Base-by-base conservation (phyloP, 1,140 invertebrate genomes). In the Acarapis woodi region DNA sequence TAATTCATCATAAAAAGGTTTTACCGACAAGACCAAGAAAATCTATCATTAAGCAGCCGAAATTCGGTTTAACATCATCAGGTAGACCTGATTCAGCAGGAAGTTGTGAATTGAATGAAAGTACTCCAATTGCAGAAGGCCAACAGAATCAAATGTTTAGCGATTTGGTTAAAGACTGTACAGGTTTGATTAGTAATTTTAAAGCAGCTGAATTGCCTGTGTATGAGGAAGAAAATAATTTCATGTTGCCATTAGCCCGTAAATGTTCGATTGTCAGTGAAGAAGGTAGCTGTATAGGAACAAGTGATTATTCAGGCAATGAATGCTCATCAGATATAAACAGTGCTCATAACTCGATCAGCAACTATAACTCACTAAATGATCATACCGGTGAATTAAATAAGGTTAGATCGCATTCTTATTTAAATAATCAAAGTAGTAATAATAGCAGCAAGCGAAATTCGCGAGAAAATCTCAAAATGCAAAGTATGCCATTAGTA, bases 211-310 rank as follows among this genome's bases (percentile, higher is more conserved):
- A 16, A 10, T 14, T 47, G 9, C 39, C 49, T n/a, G 44, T 49
- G 4, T 41, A 50, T 26, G 42, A 32, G 15, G 37, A 33, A 16
- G 25, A 30, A n/a, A 32, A 12, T 15, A n/a, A 26, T 10, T 40
- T 40, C 20, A 30, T 24, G 14, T 31, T 45, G n/a, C 42, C 43
- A 15, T 39, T 49, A 9, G 75, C 32, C 66, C 62, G 76, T 32
- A 80, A 83, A 50, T 83, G 76, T 56, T 77, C 73, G 46, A 79
- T 82, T 46, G 77, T 80, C 2, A 5, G 69, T 70, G 45, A 76
- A 78, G 54, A 75, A 76, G 48, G 42, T 16, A 43, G 42, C 24
- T 32, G 41, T 20, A 20, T 73, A 78, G 45, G 73, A 75, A 32
- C 43, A 23, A n/a, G n/a, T n/a, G 45, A 42, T 5, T 28, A 24